These are phyloP conservation scores for Eulithis testata DNA, from an alignment of 2,888 invertebrate species.

Conservation along the genomic window DNA sequence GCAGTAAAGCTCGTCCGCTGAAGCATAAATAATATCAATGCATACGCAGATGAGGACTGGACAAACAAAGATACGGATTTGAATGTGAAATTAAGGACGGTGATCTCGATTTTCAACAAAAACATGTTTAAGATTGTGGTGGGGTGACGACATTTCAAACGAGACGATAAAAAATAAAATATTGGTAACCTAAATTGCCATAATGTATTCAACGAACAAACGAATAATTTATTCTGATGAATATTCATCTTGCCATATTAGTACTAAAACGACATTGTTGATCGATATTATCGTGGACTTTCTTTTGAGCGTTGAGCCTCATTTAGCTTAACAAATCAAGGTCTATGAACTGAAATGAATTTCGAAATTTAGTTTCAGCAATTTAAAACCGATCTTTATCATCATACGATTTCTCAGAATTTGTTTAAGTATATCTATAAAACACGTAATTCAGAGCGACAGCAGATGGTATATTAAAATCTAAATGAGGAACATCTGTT, in stretches of 20 bases:
- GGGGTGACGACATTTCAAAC: conserved; percentile 45
- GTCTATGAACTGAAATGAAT: conserved; percentile 4
- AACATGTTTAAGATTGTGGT: conserved; percentile 57
- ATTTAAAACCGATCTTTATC: neutral
- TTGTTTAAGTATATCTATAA: conserved; percentile 17
- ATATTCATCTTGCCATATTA: conserved; percentile 19
- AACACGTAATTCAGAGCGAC: conserved; percentile 13
- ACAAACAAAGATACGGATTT: conserved; percentile 77
- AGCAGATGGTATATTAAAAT: conserved; percentile 30
- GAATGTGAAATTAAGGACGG: conserved; percentile 72
- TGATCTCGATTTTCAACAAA: conserved; percentile 70
- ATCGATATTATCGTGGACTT: conserved; percentile 9
- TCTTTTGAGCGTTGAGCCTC: conserved; percentile 11
- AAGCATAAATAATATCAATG: conserved; percentile 66
- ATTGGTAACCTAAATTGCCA: conserved; percentile 12
- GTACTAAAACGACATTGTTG: conserved; percentile 6
- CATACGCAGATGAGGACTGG: conserved; percentile 74
- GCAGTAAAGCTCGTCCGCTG: conserved; percentile 58
- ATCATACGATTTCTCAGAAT: conserved; percentile 12
- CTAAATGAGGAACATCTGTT: conserved; percentile 35
- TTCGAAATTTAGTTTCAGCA: neutral
- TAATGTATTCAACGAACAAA: conserved; percentile 12
- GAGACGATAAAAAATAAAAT: conserved; percentile 15
- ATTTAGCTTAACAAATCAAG: conserved; percentile 11
- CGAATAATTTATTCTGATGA: conserved; percentile 9